Evolutionary conservation across 2,797 vertebrate genomes (phyloP), one percentile per base, ranked within the genome.

Genomic region (Miichthys miiuy): DNA sequence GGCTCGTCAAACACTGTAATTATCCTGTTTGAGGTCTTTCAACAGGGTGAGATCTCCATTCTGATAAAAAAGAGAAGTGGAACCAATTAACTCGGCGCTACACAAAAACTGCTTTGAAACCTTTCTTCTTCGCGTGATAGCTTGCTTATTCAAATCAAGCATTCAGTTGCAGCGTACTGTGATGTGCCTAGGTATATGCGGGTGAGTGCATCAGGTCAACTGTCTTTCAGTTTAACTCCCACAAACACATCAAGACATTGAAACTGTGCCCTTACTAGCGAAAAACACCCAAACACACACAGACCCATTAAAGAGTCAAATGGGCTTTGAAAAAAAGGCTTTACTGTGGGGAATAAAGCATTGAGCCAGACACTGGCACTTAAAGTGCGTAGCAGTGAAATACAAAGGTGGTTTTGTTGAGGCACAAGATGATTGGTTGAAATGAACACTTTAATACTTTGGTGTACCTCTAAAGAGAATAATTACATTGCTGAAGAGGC

Each of bases 381-480:
- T 68, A 20, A 79, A 72, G 57, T 56, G 62, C 47, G 12, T 66
- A 71, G 61, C 56, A 69, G 65, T 58, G 68, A 81, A 89, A 89
- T 68, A 93, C 88, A 93, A 92, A 88, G 87, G 82, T 82, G 76
- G 67, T 88, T 91, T 84, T 92, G 84, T 92, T 75, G 68, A 83
- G 60, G 65, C 25, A 60, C 2, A 0, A 51, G 8, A 52, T 73
- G 82, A 88, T 55, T 86, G 73, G 70, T 72, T 71, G 60, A 86
- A 88, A 77, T 85, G 52, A 87, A 76, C 64, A 79, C 27, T 83
- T 85, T 83, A 89, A 82, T 84, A 61, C 57, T 44, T 83, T 62
- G 38, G 72, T 80, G 65, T 62, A 52, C 27, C 78, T 86, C 80
- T 74, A 51, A 68, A 70, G 77, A 81, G 75, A 87, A 80, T 83